Evolutionary conservation across 2,113 vertebrate genomes (phyloP), one percentile per base, ranked within the genome.

Genomic region (Myodes glareolus): DNA sequence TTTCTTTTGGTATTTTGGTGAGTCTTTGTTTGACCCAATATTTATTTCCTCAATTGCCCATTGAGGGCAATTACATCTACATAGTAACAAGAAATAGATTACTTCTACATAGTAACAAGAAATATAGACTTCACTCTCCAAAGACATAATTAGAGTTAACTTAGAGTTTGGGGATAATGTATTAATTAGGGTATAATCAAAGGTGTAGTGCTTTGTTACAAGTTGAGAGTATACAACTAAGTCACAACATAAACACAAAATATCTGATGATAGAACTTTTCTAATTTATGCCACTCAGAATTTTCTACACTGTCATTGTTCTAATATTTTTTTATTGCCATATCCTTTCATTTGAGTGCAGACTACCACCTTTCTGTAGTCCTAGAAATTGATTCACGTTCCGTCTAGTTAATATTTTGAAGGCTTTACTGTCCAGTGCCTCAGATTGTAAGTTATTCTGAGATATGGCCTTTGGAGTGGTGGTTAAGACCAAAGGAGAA

Each of bases 121-220:
- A 92, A 76, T 39, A 90, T 7, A 47, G 39, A 75, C 25, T 14
- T 88, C 10, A 27, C 47, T 91, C 95, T 96, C 96, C 82, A 95
- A 94, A 94, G 92, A 95, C 70, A 81, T 39, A 91, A 72, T 97
- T 96, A 94, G 2, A 88, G 17, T 73, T 84, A 11, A n/a, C 67
- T 7, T 88, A 12, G 33, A 81, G 17, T 85, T 84, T 68, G 5
- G 33, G 58, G 3, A 89, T 63, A 10, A 27, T 25, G 36, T 17
- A 65, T 36, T 94, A 90, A 96, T 94, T 85, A 52, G 29, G 16
- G 47, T 42, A 36, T 58, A 58, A 82, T 72, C 36, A 76, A 73
- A 85, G 14, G 0, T 82, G 42, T 10, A 76, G 23, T 3, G 61
- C 86, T 94, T 67, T 52, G 75, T 73, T 73, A 58, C 91, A 81